A percentile compares a stretch with the other conserved stretches of the same genome.
Evolutionary conservation across 2,888 invertebrate species (phyloP).

Genomic region (Drosophila melanosoma): DNA sequence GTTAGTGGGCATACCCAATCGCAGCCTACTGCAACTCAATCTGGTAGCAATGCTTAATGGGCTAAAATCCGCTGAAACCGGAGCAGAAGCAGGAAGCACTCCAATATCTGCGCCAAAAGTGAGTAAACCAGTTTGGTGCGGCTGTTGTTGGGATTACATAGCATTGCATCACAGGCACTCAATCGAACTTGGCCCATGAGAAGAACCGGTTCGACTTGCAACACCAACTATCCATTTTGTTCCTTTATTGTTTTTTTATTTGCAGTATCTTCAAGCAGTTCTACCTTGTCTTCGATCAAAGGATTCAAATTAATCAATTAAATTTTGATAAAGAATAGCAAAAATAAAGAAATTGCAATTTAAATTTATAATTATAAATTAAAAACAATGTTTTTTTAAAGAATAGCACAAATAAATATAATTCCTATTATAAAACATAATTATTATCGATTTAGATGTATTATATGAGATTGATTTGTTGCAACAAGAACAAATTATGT

Average conservation of each 20-base stretch:
- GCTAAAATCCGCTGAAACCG: slow-evolving; percentile 85
- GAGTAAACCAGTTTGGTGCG: slow-evolving; percentile 64
- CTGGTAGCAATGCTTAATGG: slow-evolving; percentile 88
- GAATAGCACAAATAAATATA: neutral
- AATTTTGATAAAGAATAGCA: neutral
- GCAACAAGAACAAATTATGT: neutral
- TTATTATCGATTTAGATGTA: no score
- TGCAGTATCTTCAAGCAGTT: slow-evolving; percentile 63
- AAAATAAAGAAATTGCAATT: neutral
- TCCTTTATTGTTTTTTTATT: neutral
- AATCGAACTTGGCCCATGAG: slow-evolving; percentile 61
- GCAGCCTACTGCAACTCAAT: slow-evolving; percentile 87
- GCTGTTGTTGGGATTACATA: no score
- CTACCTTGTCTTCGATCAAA: slow-evolving; percentile 58
- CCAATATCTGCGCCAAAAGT: slow-evolving; percentile 86
- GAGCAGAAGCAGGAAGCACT: slow-evolving; percentile 88
- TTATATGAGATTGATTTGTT: neutral
- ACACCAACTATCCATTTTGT: slow-evolving; percentile 12
- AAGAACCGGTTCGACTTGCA: slow-evolving; percentile 53
- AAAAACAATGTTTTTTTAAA: neutral
- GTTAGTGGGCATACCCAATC: slow-evolving; percentile 91
- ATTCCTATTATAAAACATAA: no score
- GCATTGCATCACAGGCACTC: slow-evolving; percentile 61
- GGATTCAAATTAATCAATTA: slow-evolving; percentile 28
- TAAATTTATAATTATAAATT: neutral